Evolutionary conservation across 2,888 invertebrate genomes (phyloP).

Genomic region (Melanotus villosus): DNA sequence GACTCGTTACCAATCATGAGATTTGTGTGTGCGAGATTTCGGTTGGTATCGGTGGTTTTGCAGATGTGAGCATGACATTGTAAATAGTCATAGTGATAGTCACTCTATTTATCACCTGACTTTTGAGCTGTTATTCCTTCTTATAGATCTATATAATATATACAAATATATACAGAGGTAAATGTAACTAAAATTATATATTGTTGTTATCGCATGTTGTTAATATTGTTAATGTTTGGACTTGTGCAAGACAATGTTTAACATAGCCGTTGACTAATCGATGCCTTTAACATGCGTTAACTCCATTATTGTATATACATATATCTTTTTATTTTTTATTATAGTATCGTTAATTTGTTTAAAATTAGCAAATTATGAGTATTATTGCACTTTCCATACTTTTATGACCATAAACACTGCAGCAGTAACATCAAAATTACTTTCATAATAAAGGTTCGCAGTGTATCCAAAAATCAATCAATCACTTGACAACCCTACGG

Average conservation of each 20-base stretch:
- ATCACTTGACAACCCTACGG: too few species aligned
- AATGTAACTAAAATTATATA: conserved; percentile 62
- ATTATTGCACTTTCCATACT: too few species aligned
- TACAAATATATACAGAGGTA: conserved; percentile 58
- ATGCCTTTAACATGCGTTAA: conserved; percentile 40
- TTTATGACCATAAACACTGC: too few species aligned
- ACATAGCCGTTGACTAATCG: conserved; percentile 61
- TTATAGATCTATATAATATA: conserved; percentile 61
- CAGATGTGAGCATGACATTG: conserved; percentile 58
- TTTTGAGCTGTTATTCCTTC: conserved; percentile 62
- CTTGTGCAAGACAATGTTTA: conserved; percentile 59
- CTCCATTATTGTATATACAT: conserved; percentile 20
- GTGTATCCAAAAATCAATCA: too few species aligned
- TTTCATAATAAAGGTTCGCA: too few species aligned
- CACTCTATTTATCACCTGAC: conserved; percentile 57
- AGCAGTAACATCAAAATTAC: too few species aligned
- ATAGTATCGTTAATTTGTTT: conserved; percentile 16
- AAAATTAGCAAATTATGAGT: conserved; percentile 8
- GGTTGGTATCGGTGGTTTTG: conserved; percentile 39
- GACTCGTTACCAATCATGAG: conserved; percentile 58
- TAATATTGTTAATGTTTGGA: conserved; percentile 69
- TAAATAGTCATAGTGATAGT: conserved; percentile 62
- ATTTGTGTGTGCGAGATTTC: conserved; percentile 45
- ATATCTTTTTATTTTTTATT: not conserved
- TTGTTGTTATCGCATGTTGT: conserved; percentile 70